Evolutionary conservation across 2,888 invertebrate species (phyloP).

Genomic region (Chrysolina americana): DNA sequence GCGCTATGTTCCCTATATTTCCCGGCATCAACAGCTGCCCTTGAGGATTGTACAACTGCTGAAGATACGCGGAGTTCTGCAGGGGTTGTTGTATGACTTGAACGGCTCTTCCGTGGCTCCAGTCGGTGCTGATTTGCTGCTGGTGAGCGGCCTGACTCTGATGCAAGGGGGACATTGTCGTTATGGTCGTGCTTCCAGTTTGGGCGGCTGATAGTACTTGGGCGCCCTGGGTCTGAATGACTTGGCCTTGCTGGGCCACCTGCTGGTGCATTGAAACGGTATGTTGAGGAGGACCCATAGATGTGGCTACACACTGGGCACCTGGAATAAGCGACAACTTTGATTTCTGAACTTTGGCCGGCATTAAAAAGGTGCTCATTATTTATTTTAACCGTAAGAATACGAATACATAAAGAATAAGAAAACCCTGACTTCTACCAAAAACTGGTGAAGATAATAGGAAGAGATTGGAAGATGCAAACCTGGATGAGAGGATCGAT

Average conservation of each 20-base stretch:
- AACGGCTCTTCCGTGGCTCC: conserved; percentile 79
- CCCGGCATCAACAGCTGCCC: conserved; percentile 87
- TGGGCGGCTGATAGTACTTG: conserved; percentile 64
- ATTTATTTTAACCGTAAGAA: no score
- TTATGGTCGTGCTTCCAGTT: conserved; percentile 75
- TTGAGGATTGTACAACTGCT: conserved; percentile 86
- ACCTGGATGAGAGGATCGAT: no score
- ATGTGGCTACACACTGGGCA: conserved; percentile 65
- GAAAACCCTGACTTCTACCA: no score
- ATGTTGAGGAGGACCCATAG: conserved; percentile 67
- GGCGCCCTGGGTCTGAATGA: conserved; percentile 69
- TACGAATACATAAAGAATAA: no score
- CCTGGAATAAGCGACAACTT: conserved; percentile 48
- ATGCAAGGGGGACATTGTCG: conserved; percentile 85
- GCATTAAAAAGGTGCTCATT: no score
- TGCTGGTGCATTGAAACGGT: conserved; percentile 73
- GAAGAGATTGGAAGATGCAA: no score
- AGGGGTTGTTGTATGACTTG: conserved; percentile 89
- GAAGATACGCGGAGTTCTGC: conserved; percentile 83
- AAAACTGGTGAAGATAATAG: no score
- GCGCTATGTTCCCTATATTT: conserved; percentile 81
- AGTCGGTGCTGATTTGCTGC: conserved; percentile 77
- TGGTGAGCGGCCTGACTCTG: conserved; percentile 72
- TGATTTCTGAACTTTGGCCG: not conserved
- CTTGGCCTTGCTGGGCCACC: conserved; percentile 66